Evolutionary conservation across 2,113 vertebrate genomes (phyloP).

Genomic region (Anas platyrhynchos): DNA sequence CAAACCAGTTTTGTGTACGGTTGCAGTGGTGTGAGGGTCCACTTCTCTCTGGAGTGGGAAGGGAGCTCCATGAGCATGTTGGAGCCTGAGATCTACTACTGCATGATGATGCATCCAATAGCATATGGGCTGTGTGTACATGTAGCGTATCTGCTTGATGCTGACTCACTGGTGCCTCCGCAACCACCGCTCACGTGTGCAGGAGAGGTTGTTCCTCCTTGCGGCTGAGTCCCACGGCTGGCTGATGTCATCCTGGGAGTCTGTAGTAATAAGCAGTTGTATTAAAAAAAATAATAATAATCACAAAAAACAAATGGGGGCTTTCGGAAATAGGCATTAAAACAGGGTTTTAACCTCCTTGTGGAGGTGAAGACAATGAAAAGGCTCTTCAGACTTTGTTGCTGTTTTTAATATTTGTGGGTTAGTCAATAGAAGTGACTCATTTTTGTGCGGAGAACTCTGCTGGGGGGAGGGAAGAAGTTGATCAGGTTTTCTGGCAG

Average conservation of each 20-base stretch:
- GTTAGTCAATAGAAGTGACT: constrained; percentile 28
- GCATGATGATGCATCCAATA: not conserved
- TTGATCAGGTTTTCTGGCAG: not conserved
- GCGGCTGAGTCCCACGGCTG: not conserved
- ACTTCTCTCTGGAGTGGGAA: fast-evolving
- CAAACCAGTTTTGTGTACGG: fast-evolving
- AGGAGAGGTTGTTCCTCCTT: fast-evolving
- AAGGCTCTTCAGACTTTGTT: not conserved
- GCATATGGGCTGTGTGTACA: not conserved
- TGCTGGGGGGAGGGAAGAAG: not conserved
- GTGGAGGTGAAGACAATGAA: not conserved
- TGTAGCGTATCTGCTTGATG: fast-evolving
- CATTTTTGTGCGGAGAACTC: not conserved
- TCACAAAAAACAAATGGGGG: not conserved
- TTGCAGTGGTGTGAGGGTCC: not conserved
- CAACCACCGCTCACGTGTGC: fast-evolving
- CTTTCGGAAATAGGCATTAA: not conserved
- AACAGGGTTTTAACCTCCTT: not conserved
- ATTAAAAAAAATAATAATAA: no score
- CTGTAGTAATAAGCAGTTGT: not conserved
- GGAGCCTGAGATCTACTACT: not conserved
- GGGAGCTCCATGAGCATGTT: not conserved
- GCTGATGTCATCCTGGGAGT: not conserved
- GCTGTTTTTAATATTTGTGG: not conserved
- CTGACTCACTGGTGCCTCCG: not conserved